Conservation (phyloP, 2,113 vertebrate species). For the Thymallus thymallus region DNA sequence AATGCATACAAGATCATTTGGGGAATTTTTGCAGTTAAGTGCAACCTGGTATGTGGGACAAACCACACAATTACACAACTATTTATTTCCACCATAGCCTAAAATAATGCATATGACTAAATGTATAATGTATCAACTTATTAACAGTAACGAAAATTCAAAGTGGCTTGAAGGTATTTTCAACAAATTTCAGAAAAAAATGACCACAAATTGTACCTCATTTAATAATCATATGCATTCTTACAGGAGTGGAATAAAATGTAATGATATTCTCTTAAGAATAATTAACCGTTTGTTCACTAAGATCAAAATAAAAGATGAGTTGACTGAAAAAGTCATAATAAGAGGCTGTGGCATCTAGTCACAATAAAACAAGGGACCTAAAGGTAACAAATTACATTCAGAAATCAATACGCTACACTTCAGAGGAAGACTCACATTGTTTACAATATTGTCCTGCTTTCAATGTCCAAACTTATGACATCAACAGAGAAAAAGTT, state of each 20-base stretch:
- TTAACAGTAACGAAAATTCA: constrained; percentile 3
- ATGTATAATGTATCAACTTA: constrained; percentile 33
- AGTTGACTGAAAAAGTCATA: background rate
- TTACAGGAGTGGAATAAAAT: background rate
- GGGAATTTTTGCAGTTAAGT: constrained; percentile 16
- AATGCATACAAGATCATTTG: background rate
- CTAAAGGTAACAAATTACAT: constrained; percentile 19
- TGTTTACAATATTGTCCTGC: background rate
- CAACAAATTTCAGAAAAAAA: background rate
- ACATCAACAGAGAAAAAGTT: no score
- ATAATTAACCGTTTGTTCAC: background rate
- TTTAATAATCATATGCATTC: background rate
- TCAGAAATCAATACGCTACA: constrained; percentile 26
- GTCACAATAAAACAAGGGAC: background rate
- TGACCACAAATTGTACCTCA: background rate
- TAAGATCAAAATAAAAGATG: background rate
- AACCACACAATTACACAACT: constrained; percentile 19
- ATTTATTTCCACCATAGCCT: background rate
- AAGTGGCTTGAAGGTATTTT: background rate
- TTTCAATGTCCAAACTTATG: background rate
- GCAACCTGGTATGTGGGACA: constrained; percentile 16
- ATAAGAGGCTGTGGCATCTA: background rate
- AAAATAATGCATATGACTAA: constrained; percentile 15
- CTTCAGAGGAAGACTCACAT: constrained; percentile 34
- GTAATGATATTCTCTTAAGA: background rate